phyloP scores from a whole-genome alignment of 2,797 vertebrate genomes.

The Chlorospingus semifuscus region DNA sequence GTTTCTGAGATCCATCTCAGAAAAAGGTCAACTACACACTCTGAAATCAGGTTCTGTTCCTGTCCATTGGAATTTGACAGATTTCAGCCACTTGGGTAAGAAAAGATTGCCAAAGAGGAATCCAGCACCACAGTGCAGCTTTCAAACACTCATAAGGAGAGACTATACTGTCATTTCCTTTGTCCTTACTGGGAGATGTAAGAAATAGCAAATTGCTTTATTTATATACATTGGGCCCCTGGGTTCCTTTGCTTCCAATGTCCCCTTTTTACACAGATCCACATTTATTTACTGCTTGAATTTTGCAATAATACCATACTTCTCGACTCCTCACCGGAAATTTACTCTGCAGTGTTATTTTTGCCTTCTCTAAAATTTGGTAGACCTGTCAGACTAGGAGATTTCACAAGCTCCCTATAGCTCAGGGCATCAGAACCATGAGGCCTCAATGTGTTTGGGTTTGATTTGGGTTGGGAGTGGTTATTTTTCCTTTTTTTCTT shows the following conservation, averaged over 20 bases:
- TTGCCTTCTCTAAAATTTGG: background rate
- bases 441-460: background rate
- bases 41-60: slow-evolving; percentile 18
- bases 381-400: background rate
- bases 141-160: background rate
- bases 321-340: background rate
- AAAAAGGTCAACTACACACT: background rate
- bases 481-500: background rate
- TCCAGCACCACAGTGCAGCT: background rate
- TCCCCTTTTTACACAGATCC: background rate
- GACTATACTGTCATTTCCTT: background rate
- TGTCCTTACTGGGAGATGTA: background rate
- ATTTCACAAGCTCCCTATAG: background rate
- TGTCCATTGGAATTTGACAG: background rate
- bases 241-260: background rate
- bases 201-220: background rate
- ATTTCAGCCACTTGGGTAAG: background rate
- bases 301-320: background rate
- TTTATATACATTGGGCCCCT: background rate
- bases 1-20: background rate
- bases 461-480: background rate
- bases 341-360: background rate
- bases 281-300: background rate
- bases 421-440: background rate
- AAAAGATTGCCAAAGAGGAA: background rate